Evolutionary conservation across 1,140 invertebrate species (phyloP).

Genomic region (Monochamus saltuarius): DNA sequence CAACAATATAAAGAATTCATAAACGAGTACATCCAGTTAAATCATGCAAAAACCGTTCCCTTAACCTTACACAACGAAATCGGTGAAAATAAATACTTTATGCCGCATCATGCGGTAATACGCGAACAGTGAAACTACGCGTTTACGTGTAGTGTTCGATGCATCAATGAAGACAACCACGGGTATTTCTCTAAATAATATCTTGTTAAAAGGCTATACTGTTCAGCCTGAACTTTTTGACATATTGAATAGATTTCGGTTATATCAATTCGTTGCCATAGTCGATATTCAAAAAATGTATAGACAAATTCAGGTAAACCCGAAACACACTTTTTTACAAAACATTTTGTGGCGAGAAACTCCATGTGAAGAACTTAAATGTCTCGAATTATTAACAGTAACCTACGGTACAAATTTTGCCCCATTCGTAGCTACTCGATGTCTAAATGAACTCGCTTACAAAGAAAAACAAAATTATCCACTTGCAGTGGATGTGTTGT

Average conservation of each 20-base stretch:
- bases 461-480: constrained; percentile 29
- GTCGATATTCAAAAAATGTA: constrained; percentile 37
- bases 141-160: constrained; percentile 49
- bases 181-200: constrained; percentile 43
- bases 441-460: constrained; percentile 29
- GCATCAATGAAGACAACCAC: constrained; percentile 37
- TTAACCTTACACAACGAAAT: constrained; percentile 6
- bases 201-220: constrained; percentile 42
- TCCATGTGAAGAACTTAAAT: neutral
- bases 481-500: constrained; percentile 15
- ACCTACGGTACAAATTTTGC: constrained; percentile 19
- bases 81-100: constrained; percentile 10
- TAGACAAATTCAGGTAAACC: constrained; percentile 31
- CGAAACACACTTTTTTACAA: constrained; percentile 19
- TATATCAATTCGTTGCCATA: constrained; percentile 32
- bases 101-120: constrained; percentile 44
- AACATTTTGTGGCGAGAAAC: constrained; percentile 14
- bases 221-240: constrained; percentile 43
- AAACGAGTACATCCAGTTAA: constrained; percentile 6
- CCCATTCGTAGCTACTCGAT: constrained; percentile 18
- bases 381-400: constrained; percentile 14
- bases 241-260: constrained; percentile 40
- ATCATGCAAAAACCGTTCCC: constrained; percentile 11
- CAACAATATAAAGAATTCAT: constrained; percentile 11
- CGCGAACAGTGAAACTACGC: constrained; percentile 36